Conservation (phyloP, 64 coral and sea anemone genomes). For the Pachyseris speciosa region DNA sequence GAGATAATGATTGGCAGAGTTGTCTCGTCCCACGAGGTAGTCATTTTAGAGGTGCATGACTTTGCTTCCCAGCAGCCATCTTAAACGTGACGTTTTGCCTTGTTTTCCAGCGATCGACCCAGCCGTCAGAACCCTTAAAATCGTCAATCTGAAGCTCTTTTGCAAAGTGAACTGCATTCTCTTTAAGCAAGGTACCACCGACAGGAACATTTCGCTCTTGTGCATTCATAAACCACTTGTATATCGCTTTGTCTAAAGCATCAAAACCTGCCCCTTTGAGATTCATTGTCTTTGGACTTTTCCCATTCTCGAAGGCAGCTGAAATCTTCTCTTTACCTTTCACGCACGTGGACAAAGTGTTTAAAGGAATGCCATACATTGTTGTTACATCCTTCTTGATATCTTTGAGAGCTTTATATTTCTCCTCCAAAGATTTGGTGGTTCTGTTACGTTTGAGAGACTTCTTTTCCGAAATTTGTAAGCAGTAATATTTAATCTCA, state of each 20-base stretch:
- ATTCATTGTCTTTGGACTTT: conserved; percentile 59
- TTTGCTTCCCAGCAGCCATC: conserved; percentile 47
- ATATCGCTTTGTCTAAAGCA: conserved; percentile 46
- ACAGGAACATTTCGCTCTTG: conserved; percentile 53
- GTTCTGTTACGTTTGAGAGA: conserved; percentile 41
- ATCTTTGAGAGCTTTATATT: conserved; percentile 71
- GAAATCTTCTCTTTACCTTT: conserved; percentile 68
- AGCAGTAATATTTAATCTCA: conserved; percentile 63
- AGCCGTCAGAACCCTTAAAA: conserved; percentile 65
- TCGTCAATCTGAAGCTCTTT: conserved; percentile 63
- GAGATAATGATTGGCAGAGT: conserved; percentile 44
- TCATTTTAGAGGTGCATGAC: conserved; percentile 68
- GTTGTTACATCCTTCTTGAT: conserved; percentile 57
- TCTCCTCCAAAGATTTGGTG: conserved; percentile 62
- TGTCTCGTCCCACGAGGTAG: conserved; percentile 65
- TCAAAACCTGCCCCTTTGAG: conserved; percentile 55
- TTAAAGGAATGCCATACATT: conserved; percentile 61
- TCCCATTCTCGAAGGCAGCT: conserved; percentile 62
- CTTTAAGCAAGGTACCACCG: conserved; percentile 61
- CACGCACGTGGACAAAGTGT: conserved; percentile 68
- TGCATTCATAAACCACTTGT: conserved; percentile 65
- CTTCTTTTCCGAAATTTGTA: conserved; percentile 61
- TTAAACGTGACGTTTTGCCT: conserved; percentile 63
- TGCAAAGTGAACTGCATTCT: conserved; percentile 56
- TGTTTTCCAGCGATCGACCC: conserved; percentile 67